phyloP scores from a whole-genome alignment of 2,113 vertebrate species.

The Potamarius usumacintae region DNA sequence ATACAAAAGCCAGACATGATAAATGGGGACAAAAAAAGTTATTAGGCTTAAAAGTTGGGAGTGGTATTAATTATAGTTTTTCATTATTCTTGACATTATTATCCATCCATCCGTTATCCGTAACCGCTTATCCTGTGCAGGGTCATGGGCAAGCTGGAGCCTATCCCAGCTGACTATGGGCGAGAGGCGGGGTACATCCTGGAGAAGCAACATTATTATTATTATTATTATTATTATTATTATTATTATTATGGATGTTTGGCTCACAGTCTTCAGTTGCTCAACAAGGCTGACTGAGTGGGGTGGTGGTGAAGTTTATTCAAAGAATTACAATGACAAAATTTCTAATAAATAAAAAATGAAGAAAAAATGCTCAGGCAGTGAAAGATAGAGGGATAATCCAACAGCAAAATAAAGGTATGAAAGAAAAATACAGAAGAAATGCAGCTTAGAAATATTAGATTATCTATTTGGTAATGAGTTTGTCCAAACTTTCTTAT shows the following conservation, averaged over 20 bases:
- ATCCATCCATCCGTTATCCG: too few species aligned
- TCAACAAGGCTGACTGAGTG: background rate
- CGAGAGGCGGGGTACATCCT: too few species aligned
- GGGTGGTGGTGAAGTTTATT: background rate
- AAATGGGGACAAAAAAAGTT: background rate
- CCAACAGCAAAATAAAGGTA: background rate
- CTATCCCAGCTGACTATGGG: too few species aligned
- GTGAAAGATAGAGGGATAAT: background rate
- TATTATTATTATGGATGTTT: background rate
- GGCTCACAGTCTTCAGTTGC: background rate
- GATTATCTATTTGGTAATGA: background rate
- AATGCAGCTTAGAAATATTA: background rate
- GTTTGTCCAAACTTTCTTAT: background rate
- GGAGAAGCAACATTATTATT: too few species aligned
- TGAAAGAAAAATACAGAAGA: background rate
- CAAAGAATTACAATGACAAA: background rate
- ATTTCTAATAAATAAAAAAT: background rate
- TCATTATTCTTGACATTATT: background rate
- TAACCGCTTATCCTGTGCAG: too few species aligned
- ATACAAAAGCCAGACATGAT: background rate
- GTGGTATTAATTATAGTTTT: background rate
- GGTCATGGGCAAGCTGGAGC: too few species aligned
- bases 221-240: too few species aligned
- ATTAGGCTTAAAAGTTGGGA: background rate
- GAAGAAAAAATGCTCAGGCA: background rate